Conservation (phyloP, 2,797 vertebrate species). For the Acanthurus tractus region DNA sequence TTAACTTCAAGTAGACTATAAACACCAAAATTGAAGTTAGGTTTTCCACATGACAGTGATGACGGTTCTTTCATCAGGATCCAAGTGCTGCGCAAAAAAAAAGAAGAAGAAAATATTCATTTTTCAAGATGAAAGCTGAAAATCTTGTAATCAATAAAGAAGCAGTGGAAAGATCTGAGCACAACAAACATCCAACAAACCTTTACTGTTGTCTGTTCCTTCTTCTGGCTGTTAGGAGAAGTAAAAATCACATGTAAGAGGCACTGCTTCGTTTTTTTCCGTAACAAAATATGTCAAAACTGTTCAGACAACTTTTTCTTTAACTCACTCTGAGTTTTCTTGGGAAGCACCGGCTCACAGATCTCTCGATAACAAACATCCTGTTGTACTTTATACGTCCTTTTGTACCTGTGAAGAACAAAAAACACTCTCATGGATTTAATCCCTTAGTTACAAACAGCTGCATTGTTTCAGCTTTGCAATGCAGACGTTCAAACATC, state of each 20-base stretch:
- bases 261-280: background rate
- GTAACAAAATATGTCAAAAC: background rate
- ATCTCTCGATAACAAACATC: conserved; percentile 95
- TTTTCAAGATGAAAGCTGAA: conserved; percentile 14
- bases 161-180: background rate
- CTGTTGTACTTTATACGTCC: conserved; percentile 92
- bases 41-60: conserved; percentile 69
- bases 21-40: conserved; percentile 71
- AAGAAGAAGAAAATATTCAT: conserved; percentile 17
- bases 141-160: conserved; percentile 26
- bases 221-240: conserved; percentile 79
- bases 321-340: conserved; percentile 86
- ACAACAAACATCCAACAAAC: conserved; percentile 56
- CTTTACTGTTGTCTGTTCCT: conserved; percentile 82
- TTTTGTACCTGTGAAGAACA: conserved; percentile 89
- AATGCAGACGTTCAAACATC: background rate
- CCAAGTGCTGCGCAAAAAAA: conserved; percentile 53
- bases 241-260: conserved; percentile 30
- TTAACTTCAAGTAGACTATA: conserved; percentile 77
- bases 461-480: background rate
- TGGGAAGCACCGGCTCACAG: conserved; percentile 85
- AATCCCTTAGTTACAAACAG: background rate
- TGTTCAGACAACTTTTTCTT: background rate
- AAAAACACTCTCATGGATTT: conserved; percentile 19
- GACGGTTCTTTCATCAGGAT: conserved; percentile 54